These are phyloP conservation scores for Apostichopus japonicus DNA, from an alignment of 35 echinoderm and acorn worm species.

Conservation along the genomic window DNA sequence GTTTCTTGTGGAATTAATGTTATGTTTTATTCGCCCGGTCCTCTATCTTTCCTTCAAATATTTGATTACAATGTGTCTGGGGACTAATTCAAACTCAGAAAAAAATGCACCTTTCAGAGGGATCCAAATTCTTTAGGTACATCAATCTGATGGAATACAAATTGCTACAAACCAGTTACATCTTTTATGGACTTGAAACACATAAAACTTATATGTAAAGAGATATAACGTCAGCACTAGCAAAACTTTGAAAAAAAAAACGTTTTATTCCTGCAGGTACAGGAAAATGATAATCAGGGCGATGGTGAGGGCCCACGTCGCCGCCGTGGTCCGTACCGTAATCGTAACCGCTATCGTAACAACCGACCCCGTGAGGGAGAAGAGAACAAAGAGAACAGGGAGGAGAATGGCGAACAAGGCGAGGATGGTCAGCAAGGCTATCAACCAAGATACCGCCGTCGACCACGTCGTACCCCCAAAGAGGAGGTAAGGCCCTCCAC, in stretches of 20 bases:
- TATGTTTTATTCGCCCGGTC: too few relatives aligned
- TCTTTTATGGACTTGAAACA: too few relatives aligned
- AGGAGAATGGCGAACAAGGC: conserved; percentile 53
- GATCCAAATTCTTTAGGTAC: too few relatives aligned
- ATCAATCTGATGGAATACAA: too few relatives aligned
- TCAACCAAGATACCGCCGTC: conserved; percentile 64
- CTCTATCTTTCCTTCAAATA: too few relatives aligned
- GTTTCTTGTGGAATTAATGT: too few relatives aligned
- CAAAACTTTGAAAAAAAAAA: neutral
- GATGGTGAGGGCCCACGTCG: conserved; percentile 15
- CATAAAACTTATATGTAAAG: neutral
- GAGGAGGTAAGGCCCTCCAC: conserved; percentile 29
- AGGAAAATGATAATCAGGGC: conserved; percentile 3
- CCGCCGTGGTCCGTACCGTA: conserved; percentile 58
- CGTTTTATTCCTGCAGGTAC: neutral
- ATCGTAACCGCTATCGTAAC: conserved; percentile 53
- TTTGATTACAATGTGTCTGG: too few relatives aligned
- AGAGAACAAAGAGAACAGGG: conserved; percentile 61
- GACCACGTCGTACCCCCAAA: conserved; percentile 54
- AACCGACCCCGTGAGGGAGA: conserved; percentile 67
- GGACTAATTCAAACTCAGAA: too few relatives aligned
- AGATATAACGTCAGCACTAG: neutral
- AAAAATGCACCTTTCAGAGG: too few relatives aligned
- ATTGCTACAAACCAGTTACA: too few relatives aligned
- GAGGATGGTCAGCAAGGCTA: conserved; percentile 41